Conservation (phyloP, 2,113 vertebrate genomes). For the Gracilinanus agilis region DNA sequence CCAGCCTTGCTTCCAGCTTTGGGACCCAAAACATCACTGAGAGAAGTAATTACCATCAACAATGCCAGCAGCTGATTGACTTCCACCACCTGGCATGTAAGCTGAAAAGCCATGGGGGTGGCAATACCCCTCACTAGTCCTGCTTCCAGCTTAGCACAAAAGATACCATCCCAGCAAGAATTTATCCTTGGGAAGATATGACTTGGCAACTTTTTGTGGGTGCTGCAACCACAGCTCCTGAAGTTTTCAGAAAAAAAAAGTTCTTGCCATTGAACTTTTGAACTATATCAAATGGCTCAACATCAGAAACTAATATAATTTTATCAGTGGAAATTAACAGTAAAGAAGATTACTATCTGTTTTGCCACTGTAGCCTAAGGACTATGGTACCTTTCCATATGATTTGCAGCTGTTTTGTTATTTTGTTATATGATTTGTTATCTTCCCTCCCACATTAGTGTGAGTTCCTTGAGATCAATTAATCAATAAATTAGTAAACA, state of each 20-base stretch:
- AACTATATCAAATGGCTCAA: background rate
- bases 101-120: background rate
- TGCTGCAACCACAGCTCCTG: background rate
- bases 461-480: background rate
- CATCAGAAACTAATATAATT: background rate
- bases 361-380: background rate
- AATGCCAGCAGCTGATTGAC: background rate
- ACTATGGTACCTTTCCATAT: background rate
- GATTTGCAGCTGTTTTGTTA: too few relatives aligned
- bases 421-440: background rate
- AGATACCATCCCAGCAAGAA: background rate
- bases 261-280: background rate
- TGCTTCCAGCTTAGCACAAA: background rate
- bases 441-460: background rate
- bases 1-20: too few relatives aligned
- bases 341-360: background rate
- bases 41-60: background rate
- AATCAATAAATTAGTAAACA: background rate
- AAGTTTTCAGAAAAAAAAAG: background rate
- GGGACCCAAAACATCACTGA: too few relatives aligned
- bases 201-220: background rate
- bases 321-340: background rate
- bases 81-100: background rate
- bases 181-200: background rate
- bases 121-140: background rate